These are phyloP conservation scores for Synanthedon andrenaeformis DNA, from an alignment of 2,888 invertebrate species.

Conservation along the genomic window DNA sequence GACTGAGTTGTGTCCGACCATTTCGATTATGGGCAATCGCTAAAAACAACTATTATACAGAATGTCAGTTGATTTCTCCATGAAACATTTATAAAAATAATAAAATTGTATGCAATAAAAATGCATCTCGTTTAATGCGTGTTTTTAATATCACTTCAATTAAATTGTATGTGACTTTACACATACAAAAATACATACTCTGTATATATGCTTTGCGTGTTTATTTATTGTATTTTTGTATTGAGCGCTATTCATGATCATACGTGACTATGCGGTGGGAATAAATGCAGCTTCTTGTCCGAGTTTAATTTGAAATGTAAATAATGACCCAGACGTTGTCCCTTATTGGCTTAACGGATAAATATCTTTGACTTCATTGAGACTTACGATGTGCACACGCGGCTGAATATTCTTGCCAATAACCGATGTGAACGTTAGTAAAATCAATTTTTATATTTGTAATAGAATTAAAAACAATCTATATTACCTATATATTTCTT, in stretches of 20 bases:
- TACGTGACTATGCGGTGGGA: conserved; percentile 27
- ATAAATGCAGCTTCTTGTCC: conserved; percentile 24
- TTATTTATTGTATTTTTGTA: conserved; percentile 1
- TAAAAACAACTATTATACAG: not conserved
- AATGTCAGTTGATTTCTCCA: not conserved
- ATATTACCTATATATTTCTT: too few species aligned
- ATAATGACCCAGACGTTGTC: conserved; percentile 27
- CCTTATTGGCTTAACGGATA: conserved; percentile 36
- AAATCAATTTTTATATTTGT: conserved; percentile 8
- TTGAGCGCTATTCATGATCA: conserved; percentile 3
- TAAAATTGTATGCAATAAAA: not conserved
- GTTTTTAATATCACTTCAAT: conserved; percentile 3
- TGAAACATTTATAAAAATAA: not conserved
- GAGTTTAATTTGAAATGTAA: conserved; percentile 43
- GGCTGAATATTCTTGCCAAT: conserved; percentile 15
- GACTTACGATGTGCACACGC: conserved; percentile 21
- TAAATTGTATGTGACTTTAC: conserved; percentile 6
- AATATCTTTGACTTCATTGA: conserved; percentile 16
- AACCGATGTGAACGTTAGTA: not conserved
- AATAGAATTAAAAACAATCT: too few species aligned
- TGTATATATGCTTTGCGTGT: conserved; percentile 2
- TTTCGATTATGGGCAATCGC: not conserved
- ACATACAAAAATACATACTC: not conserved
- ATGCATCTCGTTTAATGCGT: not conserved
- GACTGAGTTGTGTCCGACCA: not conserved